Base-by-base conservation (phyloP, 2,113 vertebrate species). In the Elephas maximus region DNA sequence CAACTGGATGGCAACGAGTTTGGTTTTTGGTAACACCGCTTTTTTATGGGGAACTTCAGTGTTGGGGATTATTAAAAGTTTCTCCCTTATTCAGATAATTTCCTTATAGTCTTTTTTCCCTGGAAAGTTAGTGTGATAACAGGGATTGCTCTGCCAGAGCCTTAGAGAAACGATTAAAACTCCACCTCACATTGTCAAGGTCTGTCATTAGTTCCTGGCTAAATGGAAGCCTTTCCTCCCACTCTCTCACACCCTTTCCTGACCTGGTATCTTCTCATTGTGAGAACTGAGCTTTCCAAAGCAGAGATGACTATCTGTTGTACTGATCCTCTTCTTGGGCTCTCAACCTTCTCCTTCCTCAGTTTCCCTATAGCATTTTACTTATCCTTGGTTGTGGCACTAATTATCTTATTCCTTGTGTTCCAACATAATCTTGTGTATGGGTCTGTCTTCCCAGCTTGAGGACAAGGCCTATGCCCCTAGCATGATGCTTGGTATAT, bases 11-110 rank as follows among this genome's bases (percentile, higher is more conserved):
- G 37, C 37, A 37, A 37, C 10, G 48, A 48, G 48, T 48, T 48
- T 48, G 48, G 48, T 48, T 7, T 48, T 48, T 48, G 7, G 48
- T 83, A 87, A 94, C 77, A 45, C 15, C 71, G 90, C 44, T 96
- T 94, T 37, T 92, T 65, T 82, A 53, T 45, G 51, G 84, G 51
- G 92, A 90, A 92, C 26, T 53, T 90, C 37, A 93, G 62, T 81
- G 18, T 80, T 88, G 33, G 23, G 21, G 48, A 89, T 94, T 94
- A 97, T 65, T 94, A 91, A 92, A 93, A 85, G 76, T 10, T 15
- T 91, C 76, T 92, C 44, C 88, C 80, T 84, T 81, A 8, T 89
- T 88, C 67, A 95, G 62, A 95, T 44, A 92, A 83, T 74, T 97
- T 95, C 84, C 85, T 77, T 84, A 51, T 90, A 87, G 53, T 79